Conservation (phyloP, 2,113 vertebrate species). For the Oreocharis arfaki region DNA sequence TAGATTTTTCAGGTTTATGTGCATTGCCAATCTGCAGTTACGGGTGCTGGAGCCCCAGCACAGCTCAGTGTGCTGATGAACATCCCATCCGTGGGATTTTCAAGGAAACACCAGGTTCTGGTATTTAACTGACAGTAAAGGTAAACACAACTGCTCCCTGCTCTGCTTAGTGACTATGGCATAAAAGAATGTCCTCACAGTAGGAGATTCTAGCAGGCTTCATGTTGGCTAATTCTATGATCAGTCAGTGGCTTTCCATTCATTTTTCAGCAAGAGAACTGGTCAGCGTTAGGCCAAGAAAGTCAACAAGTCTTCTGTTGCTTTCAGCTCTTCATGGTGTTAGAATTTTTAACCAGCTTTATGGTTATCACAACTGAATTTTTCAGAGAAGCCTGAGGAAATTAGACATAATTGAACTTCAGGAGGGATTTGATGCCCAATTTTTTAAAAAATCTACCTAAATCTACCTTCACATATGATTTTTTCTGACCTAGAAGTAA, state of each 20-base stretch:
- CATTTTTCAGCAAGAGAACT: background rate
- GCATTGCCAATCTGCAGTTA: background rate
- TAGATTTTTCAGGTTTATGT: background rate
- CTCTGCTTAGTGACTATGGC: background rate
- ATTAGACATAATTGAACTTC: background rate
- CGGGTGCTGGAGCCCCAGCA: background rate
- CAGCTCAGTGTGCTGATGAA: background rate
- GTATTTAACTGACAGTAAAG: background rate
- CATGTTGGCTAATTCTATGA: background rate
- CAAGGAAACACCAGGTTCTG: background rate
- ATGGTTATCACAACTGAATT: background rate
- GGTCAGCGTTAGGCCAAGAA: background rate
- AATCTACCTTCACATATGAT: background rate
- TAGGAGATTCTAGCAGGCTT: background rate
- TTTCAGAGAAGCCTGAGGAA: background rate
- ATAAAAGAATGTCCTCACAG: background rate
- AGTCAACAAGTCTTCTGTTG: background rate
- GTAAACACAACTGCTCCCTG: background rate
- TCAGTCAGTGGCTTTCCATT: background rate
- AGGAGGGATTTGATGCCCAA: background rate
- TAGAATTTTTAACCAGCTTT: background rate
- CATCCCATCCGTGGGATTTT: background rate
- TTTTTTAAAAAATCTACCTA: background rate
- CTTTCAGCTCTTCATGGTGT: background rate
- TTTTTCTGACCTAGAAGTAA: background rate